Evolutionary conservation across 1,140 invertebrate species (phyloP).

Genomic region (Drosophila ficusphila): DNA sequence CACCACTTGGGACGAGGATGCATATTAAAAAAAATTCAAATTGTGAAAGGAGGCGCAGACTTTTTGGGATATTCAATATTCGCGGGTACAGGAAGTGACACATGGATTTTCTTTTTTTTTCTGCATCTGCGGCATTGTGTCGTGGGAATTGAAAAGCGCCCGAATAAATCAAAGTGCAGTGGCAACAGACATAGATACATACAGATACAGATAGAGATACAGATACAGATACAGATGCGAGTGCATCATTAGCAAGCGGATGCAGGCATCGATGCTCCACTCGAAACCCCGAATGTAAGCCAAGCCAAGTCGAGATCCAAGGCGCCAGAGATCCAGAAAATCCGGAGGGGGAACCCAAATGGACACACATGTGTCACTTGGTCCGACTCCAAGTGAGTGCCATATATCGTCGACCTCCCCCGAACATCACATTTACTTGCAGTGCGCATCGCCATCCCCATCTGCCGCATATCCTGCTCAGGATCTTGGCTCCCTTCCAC

Average conservation of each 20-base stretch:
- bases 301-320: neutral
- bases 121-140: constrained; percentile 46
- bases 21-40: constrained; percentile 59
- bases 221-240: constrained; percentile 15
- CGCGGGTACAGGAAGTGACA: constrained; percentile 75
- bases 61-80: constrained; percentile 72
- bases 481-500: neutral
- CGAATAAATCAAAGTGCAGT: constrained; percentile 70
- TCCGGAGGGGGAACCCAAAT: constrained; percentile 41
- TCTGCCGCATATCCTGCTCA: constrained; percentile 16
- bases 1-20: constrained; percentile 73
- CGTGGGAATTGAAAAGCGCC: constrained; percentile 71
- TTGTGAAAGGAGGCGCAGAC: neutral
- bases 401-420: neutral
- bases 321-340: neutral
- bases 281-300: constrained; percentile 25
- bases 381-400: constrained; percentile 10
- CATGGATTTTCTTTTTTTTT: constrained; percentile 46
- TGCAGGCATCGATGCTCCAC: constrained; percentile 68
- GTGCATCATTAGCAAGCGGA: constrained; percentile 75
- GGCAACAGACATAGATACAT: constrained; percentile 12
- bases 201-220: neutral
- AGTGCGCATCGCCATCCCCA: constrained; percentile 4
- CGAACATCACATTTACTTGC: neutral
- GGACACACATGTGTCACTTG: constrained; percentile 72